Base-by-base conservation (phyloP, 2,797 vertebrate species). In the Chrysocyon brachyurus region DNA sequence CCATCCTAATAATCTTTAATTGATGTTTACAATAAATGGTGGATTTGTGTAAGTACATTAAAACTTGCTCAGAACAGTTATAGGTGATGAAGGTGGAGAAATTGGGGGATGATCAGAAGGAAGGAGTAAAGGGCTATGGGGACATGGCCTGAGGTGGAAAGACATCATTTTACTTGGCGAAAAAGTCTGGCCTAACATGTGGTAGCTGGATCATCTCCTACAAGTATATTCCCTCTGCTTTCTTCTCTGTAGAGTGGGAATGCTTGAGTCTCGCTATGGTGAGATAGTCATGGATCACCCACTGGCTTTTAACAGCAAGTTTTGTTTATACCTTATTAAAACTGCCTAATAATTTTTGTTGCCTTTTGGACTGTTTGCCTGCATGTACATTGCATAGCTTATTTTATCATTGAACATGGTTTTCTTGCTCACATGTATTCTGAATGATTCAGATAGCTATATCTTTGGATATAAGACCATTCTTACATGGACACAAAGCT, bases 341-440 rank as follows among this genome's bases (percentile, higher is more conserved):
- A 6, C 31, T 93, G 61, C 33, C 36, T 40, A 81, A 73, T 70
- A 40, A 57, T 75, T 86, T n/a, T n/a, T 57, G 8, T 77, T 83
- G 54, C 56, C 10, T 33, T 66, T 59, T 82, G 17, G 11, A 61
- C 28, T 63, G 49, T 56, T 93, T 83, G 68, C 12, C 61, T 36
- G 14, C 12, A 78, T 87, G 36, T 91, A 21, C 0, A n/a, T 12
- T 52, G 14, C 21, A 21, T 82, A 64, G 31, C 9, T 87, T 52
- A 9, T 83, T 93, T 93, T 87, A 70, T 70, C 11, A 83, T 24
- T 49, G 33, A 81, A 81, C 11, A 3, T 68, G 28, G 10, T 90
- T 90, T 75, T 85, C 46, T 90, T 87, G 24, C 90, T 68, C 77
- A 91, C 87, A 52, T 36, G n/a, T 87, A 28, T 64, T 95, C 28